phyloP scores from a whole-genome alignment of 2,113 vertebrate genomes.

The Potamarius usumacintae region DNA sequence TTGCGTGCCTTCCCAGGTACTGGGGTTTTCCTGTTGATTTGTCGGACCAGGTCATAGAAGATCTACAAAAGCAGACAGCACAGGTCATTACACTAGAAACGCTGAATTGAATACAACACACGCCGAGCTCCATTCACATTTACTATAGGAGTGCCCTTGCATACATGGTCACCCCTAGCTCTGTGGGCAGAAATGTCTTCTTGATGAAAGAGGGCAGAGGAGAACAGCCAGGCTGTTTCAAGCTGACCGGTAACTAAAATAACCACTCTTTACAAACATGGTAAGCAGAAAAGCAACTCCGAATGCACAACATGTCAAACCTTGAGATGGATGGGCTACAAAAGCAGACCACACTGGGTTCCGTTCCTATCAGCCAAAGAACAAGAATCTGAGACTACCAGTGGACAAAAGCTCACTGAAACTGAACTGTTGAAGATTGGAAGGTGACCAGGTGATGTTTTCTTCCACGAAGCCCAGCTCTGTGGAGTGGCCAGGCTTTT shows the following conservation, averaged over 20 bases:
- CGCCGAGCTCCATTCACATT: not conserved
- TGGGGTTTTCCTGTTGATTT: conserved; percentile 95
- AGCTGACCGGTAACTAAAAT: not conserved
- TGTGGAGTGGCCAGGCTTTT: not conserved
- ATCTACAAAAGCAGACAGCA: conserved; percentile 69
- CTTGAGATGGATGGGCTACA: not conserved
- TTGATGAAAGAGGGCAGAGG: not conserved
- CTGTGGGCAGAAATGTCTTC: not conserved
- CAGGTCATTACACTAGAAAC: not conserved
- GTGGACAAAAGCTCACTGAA: not conserved
- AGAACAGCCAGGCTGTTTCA: not conserved
- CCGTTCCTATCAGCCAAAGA: not conserved
- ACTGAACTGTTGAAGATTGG: not conserved
- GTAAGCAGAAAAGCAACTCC: not conserved
- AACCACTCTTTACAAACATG: not conserved
- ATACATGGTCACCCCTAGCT: not conserved
- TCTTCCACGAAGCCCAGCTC: not conserved
- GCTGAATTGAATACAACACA: not conserved
- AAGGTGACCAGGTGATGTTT: not conserved
- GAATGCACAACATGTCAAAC: not conserved
- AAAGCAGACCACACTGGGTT: not conserved
- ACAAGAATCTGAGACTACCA: not conserved
- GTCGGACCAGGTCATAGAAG: conserved; percentile 92
- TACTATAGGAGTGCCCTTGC: not conserved
- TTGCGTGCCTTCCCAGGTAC: conserved; percentile 87